phyloP scores from a whole-genome alignment of 2,113 vertebrate genomes.

The Circaetus gallicus region DNA sequence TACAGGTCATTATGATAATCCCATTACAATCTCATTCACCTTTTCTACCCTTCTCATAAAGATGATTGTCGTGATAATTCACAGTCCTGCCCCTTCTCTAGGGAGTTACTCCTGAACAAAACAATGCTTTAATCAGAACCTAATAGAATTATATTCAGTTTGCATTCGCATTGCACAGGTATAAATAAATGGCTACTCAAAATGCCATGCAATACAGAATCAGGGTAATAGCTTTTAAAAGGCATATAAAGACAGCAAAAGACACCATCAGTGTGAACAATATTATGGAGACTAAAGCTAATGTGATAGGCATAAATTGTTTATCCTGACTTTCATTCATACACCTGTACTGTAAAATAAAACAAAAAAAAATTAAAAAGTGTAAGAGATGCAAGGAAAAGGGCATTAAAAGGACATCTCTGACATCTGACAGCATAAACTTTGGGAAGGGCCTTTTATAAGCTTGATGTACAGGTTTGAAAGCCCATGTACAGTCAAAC shows the following conservation, averaged over 20 bases:
- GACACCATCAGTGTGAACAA: neutral
- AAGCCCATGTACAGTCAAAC: neutral
- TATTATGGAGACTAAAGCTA: neutral
- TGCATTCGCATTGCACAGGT: neutral
- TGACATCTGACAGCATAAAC: neutral
- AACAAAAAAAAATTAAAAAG: neutral
- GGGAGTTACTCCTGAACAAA: neutral
- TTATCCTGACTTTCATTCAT: neutral
- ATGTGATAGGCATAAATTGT: neutral
- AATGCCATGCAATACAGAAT: neutral
- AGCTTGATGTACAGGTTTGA: neutral
- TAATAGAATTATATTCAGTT: neutral
- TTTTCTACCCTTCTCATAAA: neutral
- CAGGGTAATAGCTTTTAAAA: neutral
- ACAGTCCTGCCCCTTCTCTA: neutral
- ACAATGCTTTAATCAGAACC: neutral
- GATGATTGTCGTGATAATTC: neutral
- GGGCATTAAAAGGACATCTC: neutral
- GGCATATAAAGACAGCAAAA: neutral
- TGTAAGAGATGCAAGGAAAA: neutral
- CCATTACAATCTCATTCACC: neutral
- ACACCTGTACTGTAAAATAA: neutral
- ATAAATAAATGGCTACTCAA: neutral
- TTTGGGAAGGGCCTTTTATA: neutral
- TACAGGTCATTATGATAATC: neutral